Base-by-base conservation (phyloP, 2,888 invertebrate species). In the Nomada lathburiana region DNA sequence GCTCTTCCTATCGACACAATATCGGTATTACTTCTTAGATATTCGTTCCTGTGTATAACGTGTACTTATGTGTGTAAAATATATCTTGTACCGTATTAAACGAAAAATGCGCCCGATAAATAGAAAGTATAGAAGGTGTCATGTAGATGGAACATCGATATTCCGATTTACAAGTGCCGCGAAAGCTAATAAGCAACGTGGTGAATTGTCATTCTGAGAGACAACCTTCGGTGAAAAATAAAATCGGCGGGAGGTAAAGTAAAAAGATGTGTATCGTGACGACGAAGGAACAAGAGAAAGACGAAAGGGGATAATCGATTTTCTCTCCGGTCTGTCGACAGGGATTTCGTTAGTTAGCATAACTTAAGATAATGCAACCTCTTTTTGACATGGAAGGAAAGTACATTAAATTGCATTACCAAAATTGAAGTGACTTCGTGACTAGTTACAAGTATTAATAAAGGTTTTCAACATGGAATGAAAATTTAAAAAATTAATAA, bases 151-250 rank as follows among this genome's bases (percentile, higher is more conserved):
- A 63, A 42, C 47, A 71, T 53, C 44, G 44, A 75, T 63, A 69
- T 59, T 65, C 53, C 52, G 55, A 72, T 81, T 77, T 76, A 80
- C 20, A 36, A 59, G 5, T 4, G 3, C 50, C 57, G 52, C 64
- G 71, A 81, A 75, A 78, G 42, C 16, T 82, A 72, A 75, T 82
- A 62, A 29, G 44, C 59, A 11, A 10, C 44, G n/a, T 36, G 70
- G 70, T 52, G 18, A 50, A 16, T 20, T 44, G 13, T 36, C 10
- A 52, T 10, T 50, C 42, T 26, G 44, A 18, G 44, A 18, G 18
- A 42, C 50, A 42, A 53, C n/a, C 42, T n/a, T n/a, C 29, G 23
- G n/a, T 29, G 18, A 44, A 11, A 53, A 57, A 26, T 9, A 23
- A 29, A 44, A 72, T 29, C 5, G 23, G 63, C 13, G 18, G 10